Conservation (phyloP, 2,797 vertebrate genomes). For the Enteromius treurensis region DNA sequence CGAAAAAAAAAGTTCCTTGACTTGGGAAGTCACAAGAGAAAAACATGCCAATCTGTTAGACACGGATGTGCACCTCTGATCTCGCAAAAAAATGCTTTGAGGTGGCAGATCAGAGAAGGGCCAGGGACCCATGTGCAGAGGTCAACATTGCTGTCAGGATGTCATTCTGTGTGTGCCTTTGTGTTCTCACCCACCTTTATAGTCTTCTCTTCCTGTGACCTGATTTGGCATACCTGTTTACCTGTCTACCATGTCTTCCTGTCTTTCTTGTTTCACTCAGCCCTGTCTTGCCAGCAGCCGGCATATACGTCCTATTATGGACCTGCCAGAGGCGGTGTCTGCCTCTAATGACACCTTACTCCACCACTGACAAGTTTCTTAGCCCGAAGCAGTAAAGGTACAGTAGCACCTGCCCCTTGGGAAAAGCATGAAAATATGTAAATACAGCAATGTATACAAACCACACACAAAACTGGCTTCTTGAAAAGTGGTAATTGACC, state of each 20-base stretch:
- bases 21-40: conserved; percentile 56
- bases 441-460: conserved; percentile 30
- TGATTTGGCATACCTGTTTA: conserved; percentile 59
- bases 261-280: conserved; percentile 53
- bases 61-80: conserved; percentile 63
- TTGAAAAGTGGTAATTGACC: conserved; percentile 3
- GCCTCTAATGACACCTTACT: conserved; percentile 56
- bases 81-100: conserved; percentile 56
- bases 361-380: conserved; percentile 52
- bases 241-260: conserved; percentile 60
- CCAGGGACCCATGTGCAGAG: conserved; percentile 67
- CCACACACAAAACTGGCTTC: neutral
- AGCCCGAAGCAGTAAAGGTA: conserved; percentile 5
- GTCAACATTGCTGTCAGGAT: conserved; percentile 62
- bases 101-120: conserved; percentile 65
- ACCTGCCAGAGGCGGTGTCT: conserved; percentile 48
- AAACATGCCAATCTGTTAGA: conserved; percentile 63
- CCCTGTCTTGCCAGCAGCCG: conserved; percentile 47
- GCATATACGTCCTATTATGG: conserved; percentile 41
- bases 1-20: conserved; percentile 17
- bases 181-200: conserved; percentile 65
- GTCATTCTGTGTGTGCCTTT: conserved; percentile 61
- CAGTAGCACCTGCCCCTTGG: conserved; percentile 14
- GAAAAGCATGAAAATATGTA: conserved; percentile 18
- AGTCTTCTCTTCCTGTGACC: conserved; percentile 62